Evolutionary conservation across 2,797 vertebrate genomes (phyloP).

Genomic region (Emys orbicularis): DNA sequence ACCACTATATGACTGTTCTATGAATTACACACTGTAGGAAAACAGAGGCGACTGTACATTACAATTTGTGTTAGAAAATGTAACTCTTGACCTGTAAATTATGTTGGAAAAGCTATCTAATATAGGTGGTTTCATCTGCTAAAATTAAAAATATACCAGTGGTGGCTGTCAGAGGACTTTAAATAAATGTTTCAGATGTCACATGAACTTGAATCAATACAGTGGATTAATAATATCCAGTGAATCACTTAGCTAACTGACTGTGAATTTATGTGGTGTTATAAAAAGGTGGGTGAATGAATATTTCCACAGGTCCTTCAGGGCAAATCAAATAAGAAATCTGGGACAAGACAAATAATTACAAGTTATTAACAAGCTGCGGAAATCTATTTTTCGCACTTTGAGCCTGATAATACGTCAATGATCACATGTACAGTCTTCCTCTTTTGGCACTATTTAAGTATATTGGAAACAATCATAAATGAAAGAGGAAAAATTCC

Average conservation of each 20-base stretch:
- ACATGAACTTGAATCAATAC: conserved; percentile 43
- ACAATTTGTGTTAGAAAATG: neutral
- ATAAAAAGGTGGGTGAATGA: conserved; percentile 39
- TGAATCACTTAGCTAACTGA: conserved; percentile 49
- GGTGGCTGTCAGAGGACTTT: conserved; percentile 24
- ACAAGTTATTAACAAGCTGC: conserved; percentile 24
- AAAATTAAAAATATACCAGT: conserved; percentile 16
- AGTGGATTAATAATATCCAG: conserved; percentile 49
- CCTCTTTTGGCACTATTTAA: neutral
- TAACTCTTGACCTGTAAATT: neutral
- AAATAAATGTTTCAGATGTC: conserved; percentile 39
- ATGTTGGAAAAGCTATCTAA: conserved; percentile 4
- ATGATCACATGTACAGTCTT: neutral
- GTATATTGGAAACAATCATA: neutral
- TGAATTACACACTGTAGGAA: neutral
- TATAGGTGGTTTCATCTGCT: conserved; percentile 31
- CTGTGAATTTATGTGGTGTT: conserved; percentile 5
- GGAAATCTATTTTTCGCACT: conserved; percentile 47
- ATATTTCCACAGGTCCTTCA: conserved; percentile 39
- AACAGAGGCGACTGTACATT: neutral
- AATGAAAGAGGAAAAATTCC: neutral
- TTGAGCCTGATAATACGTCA: neutral
- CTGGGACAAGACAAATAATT: conserved; percentile 29
- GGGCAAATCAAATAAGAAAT: conserved; percentile 51
- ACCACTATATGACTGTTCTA: neutral